Conservation (phyloP, 2,113 vertebrate genomes). For the Fregata magnificens region DNA sequence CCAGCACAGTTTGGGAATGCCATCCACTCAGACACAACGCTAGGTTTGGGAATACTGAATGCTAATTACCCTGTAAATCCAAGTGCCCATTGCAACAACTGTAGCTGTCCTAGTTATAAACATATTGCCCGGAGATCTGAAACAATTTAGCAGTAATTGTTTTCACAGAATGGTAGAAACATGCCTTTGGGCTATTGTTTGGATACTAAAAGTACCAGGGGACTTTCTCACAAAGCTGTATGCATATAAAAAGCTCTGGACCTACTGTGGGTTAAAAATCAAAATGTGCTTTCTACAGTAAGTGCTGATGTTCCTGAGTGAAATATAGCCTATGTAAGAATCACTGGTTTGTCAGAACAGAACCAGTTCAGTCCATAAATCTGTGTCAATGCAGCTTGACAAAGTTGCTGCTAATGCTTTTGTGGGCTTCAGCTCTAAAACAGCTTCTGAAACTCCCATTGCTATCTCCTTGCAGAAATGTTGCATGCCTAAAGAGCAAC, state of each 20-base stretch:
- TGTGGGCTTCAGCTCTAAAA: background rate
- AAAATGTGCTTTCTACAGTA: background rate
- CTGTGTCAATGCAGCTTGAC: background rate
- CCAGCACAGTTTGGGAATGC: background rate
- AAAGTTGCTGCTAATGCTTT: background rate
- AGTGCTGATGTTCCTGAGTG: background rate
- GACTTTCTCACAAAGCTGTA: background rate
- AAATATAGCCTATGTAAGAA: background rate
- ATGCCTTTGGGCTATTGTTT: background rate
- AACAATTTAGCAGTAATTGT: background rate
- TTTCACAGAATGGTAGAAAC: background rate
- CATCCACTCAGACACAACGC: background rate
- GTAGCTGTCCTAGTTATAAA: background rate
- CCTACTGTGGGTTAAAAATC: background rate
- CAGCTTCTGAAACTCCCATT: background rate
- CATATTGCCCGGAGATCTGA: background rate
- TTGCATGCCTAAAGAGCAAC: background rate
- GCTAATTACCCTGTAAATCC: background rate
- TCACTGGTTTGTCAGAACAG: background rate
- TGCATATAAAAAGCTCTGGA: background rate
- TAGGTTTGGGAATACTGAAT: background rate
- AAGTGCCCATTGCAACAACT: background rate
- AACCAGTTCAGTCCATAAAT: background rate
- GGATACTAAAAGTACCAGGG: background rate
- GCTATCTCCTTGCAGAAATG: background rate